phyloP scores from a whole-genome alignment of 2,113 vertebrate genomes.

The Fulmarus glacialis region DNA sequence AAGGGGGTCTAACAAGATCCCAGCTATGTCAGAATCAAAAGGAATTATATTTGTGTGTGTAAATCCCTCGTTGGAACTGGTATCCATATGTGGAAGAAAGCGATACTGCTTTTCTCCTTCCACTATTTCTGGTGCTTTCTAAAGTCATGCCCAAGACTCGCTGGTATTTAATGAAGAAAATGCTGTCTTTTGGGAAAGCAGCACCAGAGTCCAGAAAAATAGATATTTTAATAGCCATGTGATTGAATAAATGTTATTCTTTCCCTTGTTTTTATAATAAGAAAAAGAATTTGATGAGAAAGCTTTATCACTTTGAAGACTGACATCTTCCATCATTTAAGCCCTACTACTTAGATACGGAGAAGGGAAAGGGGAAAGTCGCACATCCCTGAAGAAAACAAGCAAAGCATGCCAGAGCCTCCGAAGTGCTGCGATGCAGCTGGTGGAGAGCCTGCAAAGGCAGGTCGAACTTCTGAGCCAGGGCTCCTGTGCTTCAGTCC shows the following conservation, averaged over 20 bases:
- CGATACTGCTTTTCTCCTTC: neutral
- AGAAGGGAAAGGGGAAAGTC: neutral
- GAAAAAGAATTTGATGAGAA: neutral
- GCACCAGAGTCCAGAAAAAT: neutral
- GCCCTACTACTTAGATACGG: rapidly evolving
- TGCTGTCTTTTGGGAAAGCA: neutral
- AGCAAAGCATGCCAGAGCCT: rapidly evolving
- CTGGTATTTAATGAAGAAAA: conserved; percentile 1
- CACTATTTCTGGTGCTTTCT: conserved; percentile 24
- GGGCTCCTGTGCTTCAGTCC: neutral
- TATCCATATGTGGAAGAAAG: conserved; percentile 8
- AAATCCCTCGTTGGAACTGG: neutral
- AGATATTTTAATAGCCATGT: neutral
- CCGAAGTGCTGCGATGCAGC: rapidly evolving
- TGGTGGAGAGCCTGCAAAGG: neutral
- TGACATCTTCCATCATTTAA: neutral
- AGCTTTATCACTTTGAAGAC: neutral
- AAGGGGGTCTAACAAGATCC: neutral
- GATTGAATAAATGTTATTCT: conserved; percentile 2
- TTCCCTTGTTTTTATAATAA: neutral
- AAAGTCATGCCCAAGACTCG: neutral
- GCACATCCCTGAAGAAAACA: neutral
- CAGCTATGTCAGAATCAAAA: neutral
- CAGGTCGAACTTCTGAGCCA: too few species aligned
- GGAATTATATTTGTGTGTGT: neutral